Evolutionary conservation across 2,113 vertebrate genomes (phyloP).

Genomic region (Spilogale gracilis): DNA sequence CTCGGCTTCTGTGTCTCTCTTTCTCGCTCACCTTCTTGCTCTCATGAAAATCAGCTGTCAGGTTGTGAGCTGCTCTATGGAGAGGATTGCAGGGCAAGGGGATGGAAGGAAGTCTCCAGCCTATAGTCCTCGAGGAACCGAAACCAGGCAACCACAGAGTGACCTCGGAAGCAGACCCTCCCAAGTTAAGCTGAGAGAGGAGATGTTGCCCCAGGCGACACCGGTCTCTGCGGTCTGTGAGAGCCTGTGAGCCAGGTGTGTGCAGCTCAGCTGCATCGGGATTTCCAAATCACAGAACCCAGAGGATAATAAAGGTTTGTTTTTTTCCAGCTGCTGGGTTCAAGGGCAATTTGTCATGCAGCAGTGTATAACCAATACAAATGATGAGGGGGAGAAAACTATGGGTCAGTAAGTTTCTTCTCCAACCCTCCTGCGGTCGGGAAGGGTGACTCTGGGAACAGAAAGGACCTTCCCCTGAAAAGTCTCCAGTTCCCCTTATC

Average conservation of each 20-base stretch:
- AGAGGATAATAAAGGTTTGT: not conserved
- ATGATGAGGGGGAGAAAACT: not conserved
- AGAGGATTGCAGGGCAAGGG: not conserved
- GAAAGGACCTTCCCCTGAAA: not conserved
- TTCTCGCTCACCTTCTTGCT: not conserved
- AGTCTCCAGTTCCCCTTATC: not conserved
- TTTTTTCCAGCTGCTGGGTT: not conserved
- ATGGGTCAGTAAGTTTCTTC: not conserved
- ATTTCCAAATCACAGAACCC: not conserved
- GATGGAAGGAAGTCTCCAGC: not conserved
- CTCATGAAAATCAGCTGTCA: not conserved
- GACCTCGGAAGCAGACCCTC: not conserved
- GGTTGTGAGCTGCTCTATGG: not conserved
- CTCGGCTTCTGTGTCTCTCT: no score
- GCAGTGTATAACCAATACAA: not conserved
- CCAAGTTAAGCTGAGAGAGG: not conserved
- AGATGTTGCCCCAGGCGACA: not conserved
- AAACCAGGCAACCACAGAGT: not conserved
- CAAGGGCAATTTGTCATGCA: not conserved
- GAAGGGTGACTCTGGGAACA: not conserved
- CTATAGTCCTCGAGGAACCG: not conserved
- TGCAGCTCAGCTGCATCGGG: not conserved
- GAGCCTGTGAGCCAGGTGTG: not conserved
- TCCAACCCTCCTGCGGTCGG: not conserved
- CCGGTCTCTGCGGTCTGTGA: not conserved